A percentile compares a stretch with the other conserved stretches of the same genome.
phyloP scores from a whole-genome alignment of 2,797 vertebrate species.

The Pseudotriccus pelzelni region DNA sequence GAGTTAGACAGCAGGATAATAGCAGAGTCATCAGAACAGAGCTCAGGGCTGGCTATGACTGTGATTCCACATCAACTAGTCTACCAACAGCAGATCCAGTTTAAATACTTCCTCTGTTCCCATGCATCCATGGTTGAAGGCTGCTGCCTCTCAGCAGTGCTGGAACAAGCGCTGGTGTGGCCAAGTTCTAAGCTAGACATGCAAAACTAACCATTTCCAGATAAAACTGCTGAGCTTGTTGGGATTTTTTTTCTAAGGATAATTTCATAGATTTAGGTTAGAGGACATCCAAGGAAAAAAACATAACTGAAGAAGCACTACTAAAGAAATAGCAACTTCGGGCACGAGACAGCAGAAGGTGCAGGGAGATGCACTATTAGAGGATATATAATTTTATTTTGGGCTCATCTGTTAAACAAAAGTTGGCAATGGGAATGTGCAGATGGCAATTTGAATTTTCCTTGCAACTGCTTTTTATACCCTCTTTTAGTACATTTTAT shows the following conservation, averaged over 20 bases:
- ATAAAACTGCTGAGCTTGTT: not conserved
- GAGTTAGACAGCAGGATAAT: not conserved
- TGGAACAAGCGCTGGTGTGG: not conserved
- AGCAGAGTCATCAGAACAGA: not conserved
- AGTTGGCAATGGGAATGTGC: not conserved
- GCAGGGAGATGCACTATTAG: not conserved
- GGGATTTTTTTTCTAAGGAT: not conserved
- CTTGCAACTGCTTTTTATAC: slow-evolving; percentile 15
- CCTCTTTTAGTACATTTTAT: not conserved
- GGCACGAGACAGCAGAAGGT: not conserved
- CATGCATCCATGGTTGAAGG: not conserved
- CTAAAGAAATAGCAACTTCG: not conserved
- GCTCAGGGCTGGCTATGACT: not conserved
- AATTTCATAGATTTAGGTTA: not conserved
- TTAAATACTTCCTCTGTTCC: not conserved
- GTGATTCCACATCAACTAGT: not conserved
- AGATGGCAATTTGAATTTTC: slow-evolving; percentile 45
- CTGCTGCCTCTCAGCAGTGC: not conserved
- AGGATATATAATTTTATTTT: slow-evolving; percentile 5
- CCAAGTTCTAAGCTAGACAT: not conserved
- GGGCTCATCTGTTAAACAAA: slow-evolving; percentile 50
- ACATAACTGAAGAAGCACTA: not conserved
- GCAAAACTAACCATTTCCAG: not conserved
- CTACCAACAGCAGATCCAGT: not conserved
- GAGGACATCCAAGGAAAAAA: not conserved